These are phyloP conservation scores for Microplitis manilae DNA, from an alignment of 2,888 invertebrate species.

Conservation along the genomic window DNA sequence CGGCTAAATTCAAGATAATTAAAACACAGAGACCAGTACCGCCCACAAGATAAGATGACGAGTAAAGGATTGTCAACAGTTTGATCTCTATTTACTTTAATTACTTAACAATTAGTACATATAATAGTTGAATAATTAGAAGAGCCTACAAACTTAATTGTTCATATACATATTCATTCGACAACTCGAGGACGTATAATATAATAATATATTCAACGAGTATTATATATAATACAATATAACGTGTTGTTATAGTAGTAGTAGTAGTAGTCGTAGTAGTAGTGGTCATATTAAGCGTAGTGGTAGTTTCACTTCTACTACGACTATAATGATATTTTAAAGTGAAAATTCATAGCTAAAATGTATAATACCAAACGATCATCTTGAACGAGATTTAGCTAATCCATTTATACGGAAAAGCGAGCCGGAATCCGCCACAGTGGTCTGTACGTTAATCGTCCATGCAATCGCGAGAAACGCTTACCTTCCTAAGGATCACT, in stretches of 20 bases:
- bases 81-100: constrained; percentile 15
- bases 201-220: constrained; percentile 5
- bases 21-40: background rate
- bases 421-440: constrained; percentile 18
- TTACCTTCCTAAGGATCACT: constrained; percentile 28
- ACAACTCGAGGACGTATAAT: background rate
- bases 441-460: constrained; percentile 31
- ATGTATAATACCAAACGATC: constrained; percentile 9
- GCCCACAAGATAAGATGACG: constrained; percentile 2
- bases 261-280: background rate
- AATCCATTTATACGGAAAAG: constrained; percentile 18
- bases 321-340: background rate
- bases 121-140: constrained; percentile 23
- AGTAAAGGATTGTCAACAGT: constrained; percentile 27
- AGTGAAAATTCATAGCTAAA: constrained; percentile 1
- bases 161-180: constrained; percentile 2
- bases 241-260: background rate
- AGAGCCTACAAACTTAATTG: constrained; percentile 11
- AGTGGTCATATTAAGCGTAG: background rate
- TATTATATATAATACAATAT: background rate
- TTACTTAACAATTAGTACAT: background rate
- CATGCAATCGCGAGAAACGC: constrained; percentile 27
- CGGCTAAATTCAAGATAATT: too few relatives aligned
- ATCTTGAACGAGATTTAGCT: constrained; percentile 12
- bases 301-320: background rate